Percentiles rank a stretch among this genome's conserved stretches.
Conservation (phyloP, 2,797 vertebrate genomes). For the Masticophis lateralis region DNA sequence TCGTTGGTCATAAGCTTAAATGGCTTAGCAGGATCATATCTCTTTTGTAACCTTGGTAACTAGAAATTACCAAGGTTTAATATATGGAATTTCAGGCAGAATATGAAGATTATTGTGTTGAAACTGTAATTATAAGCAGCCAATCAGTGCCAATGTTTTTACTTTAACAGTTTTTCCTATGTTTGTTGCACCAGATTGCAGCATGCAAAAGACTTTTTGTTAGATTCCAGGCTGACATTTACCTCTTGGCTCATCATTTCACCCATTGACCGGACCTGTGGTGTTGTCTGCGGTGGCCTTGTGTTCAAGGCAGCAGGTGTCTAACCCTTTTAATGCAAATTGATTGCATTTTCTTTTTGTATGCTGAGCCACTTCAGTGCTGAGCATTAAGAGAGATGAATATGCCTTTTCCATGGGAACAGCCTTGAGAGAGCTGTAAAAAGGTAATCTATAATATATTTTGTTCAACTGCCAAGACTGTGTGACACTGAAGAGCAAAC, state of each 20-base stretch:
- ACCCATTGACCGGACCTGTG: not conserved
- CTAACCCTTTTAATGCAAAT: constrained; percentile 20
- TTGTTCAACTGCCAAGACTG: constrained; percentile 29
- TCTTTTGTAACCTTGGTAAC: not conserved
- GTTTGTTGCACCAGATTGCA: not conserved
- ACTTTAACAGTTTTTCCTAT: not conserved
- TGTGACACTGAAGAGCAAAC: not conserved
- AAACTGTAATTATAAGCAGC: not conserved
- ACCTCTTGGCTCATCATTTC: not conserved
- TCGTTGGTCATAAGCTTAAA: not conserved
- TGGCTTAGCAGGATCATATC: not conserved
- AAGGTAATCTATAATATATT: constrained; percentile 37
- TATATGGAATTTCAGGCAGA: not conserved
- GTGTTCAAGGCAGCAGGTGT: not conserved
- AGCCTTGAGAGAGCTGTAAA: constrained; percentile 17
- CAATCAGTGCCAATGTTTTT: not conserved
- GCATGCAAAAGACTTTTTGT: not conserved
- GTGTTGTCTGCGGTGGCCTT: not conserved
- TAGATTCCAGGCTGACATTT: not conserved
- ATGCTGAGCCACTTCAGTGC: constrained; percentile 6
- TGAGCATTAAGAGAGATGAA: constrained; percentile 36
- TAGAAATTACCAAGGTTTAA: not conserved
- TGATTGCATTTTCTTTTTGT: constrained; percentile 36
- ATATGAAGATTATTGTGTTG: not conserved
- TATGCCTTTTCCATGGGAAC: constrained; percentile 22